Evolutionary conservation across 2,797 vertebrate genomes (phyloP), one percentile per base, ranked within the genome.

Genomic region (Diglossa cyanea): DNA sequence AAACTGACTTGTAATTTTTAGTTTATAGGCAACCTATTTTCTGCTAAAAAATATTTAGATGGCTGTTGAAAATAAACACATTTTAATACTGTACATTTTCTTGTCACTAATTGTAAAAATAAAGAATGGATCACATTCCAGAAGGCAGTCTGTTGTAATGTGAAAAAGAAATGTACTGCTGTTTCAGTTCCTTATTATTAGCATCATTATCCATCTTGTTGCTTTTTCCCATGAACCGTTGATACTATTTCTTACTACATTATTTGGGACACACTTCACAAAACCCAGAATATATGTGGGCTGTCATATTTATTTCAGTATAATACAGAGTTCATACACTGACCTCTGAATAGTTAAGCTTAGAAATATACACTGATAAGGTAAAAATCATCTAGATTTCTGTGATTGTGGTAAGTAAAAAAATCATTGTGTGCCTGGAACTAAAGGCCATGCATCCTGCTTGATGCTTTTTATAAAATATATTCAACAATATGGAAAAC

Each of bases 391-490:
- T 3, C 63, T 2, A 65, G 11, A 54, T 47, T 39, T 39, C 53
- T 54, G 26, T 20, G 30, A 68, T 4, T 62, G 21, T 18, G 33
- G 35, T 66, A 79, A 70, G 68, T 23, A 81, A 72, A n/a, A 91
- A 90, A 83, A 40, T 45, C 74, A 66, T 26, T 42, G 39, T 86
- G 57, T 70, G 73, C 35, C 74, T 86, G 63, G 26, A 94, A 94
- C 67, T 73, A 70, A 26, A 86, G 17, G 45, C 26, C 37, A 71
- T 42, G 26, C n/a, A 70, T 85, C 61, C 68, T 33, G 16, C 20
- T 51, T 85, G 57, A 82, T 71, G 75, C 51, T 84, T 86, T 88
- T 90, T 88, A 75, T 81, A 81, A 81, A 91, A 94, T 86, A 20
- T 42, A 78, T 79, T 81, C 70, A 70, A 84, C 47, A 84, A 60